Conservation (phyloP, 92 coral and sea anemone genomes). For the Paragorgia papillata region DNA sequence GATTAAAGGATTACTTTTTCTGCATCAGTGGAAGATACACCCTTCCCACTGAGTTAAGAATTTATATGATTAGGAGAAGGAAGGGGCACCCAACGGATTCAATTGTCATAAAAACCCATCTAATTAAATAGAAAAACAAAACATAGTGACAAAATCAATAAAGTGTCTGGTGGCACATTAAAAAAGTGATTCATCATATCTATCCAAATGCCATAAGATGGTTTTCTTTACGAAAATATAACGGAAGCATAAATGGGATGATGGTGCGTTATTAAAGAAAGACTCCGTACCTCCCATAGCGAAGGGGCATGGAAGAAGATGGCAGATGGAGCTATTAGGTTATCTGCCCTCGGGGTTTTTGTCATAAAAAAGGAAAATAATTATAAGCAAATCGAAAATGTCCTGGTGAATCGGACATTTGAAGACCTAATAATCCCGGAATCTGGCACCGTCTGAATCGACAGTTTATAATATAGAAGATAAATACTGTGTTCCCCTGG, state of each 20-base stretch:
- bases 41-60: conserved; percentile 42
- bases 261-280: background rate
- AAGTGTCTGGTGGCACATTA: background rate
- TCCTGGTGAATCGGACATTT: background rate
- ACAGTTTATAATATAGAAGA: background rate
- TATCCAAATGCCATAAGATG: background rate
- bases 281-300: background rate
- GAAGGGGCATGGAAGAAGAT: background rate
- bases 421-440: background rate
- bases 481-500: background rate
- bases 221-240: background rate
- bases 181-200: conserved; percentile 17
- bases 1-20: conserved; percentile 35
- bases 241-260: conserved; percentile 3
- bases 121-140: conserved; percentile 43
- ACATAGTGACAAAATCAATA: conserved; percentile 18
- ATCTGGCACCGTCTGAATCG: background rate
- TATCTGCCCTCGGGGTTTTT: background rate
- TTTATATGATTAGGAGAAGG: conserved; percentile 22
- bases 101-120: conserved; percentile 31
- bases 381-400: background rate
- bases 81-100: conserved; percentile 23
- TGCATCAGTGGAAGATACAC: conserved; percentile 7
- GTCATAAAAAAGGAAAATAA: background rate
- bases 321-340: background rate